Conservation (phyloP, 1,140 invertebrate species). For the Heliconius melpomene region DNA sequence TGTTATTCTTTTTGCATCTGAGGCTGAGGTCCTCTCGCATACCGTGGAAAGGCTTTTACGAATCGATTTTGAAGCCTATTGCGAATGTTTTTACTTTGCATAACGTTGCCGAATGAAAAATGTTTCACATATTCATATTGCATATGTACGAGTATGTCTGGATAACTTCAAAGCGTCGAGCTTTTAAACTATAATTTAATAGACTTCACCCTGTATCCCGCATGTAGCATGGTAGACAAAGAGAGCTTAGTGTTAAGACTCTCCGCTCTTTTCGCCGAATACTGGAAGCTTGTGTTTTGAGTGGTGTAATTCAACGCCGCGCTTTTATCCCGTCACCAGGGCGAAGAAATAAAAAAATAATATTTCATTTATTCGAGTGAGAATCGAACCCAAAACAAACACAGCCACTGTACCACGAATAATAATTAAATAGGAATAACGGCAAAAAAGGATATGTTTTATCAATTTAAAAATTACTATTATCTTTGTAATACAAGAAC, state of each 20-base stretch:
- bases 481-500: neutral
- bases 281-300: no score
- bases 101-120: neutral
- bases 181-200: neutral
- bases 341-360: no score
- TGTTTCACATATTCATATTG: constrained; percentile 1
- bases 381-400: no score
- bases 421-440: no score
- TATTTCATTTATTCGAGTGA: no score
- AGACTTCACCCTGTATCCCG: neutral
- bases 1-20: constrained; percentile 14
- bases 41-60: constrained; percentile 11
- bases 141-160: neutral
- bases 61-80: constrained; percentile 13
- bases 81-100: constrained; percentile 12
- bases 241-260: no score
- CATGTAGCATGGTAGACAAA: neutral
- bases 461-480: neutral
- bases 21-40: constrained; percentile 10
- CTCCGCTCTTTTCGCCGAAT: no score
- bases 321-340: no score
- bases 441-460: neutral
- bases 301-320: no score
- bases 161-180: neutral
- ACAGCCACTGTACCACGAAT: no score